phyloP scores from a whole-genome alignment of 2,113 vertebrate genomes.

The Phodopus roborovskii region DNA sequence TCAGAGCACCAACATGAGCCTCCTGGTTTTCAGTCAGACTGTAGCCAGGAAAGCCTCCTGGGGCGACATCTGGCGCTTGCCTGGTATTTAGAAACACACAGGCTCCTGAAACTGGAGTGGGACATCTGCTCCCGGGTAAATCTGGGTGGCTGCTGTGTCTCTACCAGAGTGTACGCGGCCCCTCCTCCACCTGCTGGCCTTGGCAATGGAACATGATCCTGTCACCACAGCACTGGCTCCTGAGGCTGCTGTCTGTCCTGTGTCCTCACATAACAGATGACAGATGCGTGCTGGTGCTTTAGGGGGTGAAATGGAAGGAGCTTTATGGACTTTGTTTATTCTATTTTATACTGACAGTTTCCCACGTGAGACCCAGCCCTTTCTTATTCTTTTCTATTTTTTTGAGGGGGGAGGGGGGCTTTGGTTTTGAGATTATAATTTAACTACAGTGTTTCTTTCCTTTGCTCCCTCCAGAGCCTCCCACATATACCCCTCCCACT shows the following conservation, averaged over 20 bases:
- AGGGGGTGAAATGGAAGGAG: background rate
- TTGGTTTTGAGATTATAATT: background rate
- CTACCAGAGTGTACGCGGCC: background rate
- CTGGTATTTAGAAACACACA: constrained; percentile 37
- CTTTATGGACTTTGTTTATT: background rate
- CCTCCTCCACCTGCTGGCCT: rapidly evolving
- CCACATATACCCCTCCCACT: too few species aligned
- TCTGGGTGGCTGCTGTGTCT: background rate
- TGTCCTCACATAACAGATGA: background rate
- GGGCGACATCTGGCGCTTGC: constrained; percentile 61
- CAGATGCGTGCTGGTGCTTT: background rate
- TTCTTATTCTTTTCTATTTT: background rate
- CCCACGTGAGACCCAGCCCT: background rate
- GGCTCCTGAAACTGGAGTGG: constrained; percentile 9
- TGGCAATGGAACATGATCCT: too few species aligned
- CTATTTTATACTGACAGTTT: background rate
- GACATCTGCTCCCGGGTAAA: background rate
- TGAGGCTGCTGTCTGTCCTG: background rate
- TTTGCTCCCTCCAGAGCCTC: background rate
- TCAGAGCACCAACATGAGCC: background rate
- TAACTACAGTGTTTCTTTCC: background rate
- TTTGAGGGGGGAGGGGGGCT: too few species aligned
- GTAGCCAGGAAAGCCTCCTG: constrained; percentile 55
- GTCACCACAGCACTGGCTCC: background rate
- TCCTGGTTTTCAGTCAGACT: constrained; percentile 47